Evolutionary conservation across 1,140 invertebrate genomes (phyloP), one percentile per base, ranked within the genome.

Genomic region (Camponotus floridanus): DNA sequence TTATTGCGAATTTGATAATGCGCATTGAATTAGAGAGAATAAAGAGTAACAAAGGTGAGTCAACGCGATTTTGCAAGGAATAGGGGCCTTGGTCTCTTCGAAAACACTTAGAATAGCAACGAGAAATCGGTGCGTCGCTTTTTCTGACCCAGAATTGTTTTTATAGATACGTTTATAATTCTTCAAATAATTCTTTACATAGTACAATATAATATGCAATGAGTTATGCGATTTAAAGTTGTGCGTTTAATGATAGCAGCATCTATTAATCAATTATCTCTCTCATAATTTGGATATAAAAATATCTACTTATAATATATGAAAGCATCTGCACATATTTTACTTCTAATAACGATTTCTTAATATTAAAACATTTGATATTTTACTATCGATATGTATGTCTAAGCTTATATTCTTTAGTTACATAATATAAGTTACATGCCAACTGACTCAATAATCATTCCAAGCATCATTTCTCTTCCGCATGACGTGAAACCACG

Each of bases 51-150:
- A n/a, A 64, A 76, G 45, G 11, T 88, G 78, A 86, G 55, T 88
- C 86, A 81, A 67, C 21, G n/a, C 15, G 13, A 33, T 90, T 88
- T 90, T 79, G 83, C 33, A 86, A 86, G 45, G 21, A 33, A 33
- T 3, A 0, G 8, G 33, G 15, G 71, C 85, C 88, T 90, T 89
- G 87, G 64, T 76, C 74, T 21, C 64, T 7, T 42, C 33, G 39
- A 21, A 26, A 55, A 33, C 21, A 45, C 59, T 42, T 9, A 7
- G 55, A 76, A 59, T 61, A 48, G 71, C 65, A 86, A 83, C 76
- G 42, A 73, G 51, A 61, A 83, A 86, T 61, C 13, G 57, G 31
- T 42, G 55, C 67, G 55, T 81, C 3, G 55, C 26, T 61, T 73
- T 33, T 74, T 33, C 7, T 55, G 3, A 80, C 45, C 21, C 39